Percentiles rank a stretch among this genome's conserved stretches.
Conservation (phyloP, 1,140 invertebrate genomes). For the Sycophaga agraensis region DNA sequence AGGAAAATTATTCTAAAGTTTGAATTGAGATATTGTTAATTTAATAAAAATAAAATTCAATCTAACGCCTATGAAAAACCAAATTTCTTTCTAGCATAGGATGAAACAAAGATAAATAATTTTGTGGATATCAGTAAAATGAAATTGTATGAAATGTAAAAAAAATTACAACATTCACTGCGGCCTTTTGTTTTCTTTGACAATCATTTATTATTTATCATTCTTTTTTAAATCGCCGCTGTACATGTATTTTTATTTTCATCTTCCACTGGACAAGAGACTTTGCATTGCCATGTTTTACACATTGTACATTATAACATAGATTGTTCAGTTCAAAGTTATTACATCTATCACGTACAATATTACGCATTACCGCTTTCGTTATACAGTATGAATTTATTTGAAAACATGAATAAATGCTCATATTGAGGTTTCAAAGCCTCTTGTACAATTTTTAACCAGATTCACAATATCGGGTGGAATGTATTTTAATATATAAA, state of each 20-base stretch:
- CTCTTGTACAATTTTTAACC: constrained; percentile 20
- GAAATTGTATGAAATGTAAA: neutral
- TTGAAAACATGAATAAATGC: constrained; percentile 12
- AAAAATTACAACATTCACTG: constrained; percentile 24
- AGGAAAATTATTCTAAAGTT: no score
- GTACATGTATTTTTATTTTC: constrained; percentile 27
- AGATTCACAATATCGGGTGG: constrained; percentile 28
- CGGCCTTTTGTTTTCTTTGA: constrained; percentile 25
- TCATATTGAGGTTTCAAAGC: constrained; percentile 15
- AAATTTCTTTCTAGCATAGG: neutral
- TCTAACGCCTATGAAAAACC: no score
- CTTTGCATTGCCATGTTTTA: constrained; percentile 19
- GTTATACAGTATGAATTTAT: neutral
- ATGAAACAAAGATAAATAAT: constrained; percentile 3
- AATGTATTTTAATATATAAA: constrained; percentile 27
- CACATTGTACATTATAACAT: constrained; percentile 9
- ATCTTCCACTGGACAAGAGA: constrained; percentile 25
- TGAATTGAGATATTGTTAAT: no score
- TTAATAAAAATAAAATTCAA: no score
- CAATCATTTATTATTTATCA: constrained; percentile 26
- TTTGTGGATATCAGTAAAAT: neutral
- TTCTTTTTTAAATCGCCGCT: constrained; percentile 28
- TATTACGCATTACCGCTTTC: neutral
- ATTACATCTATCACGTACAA: neutral
- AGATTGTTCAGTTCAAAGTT: constrained; percentile 10